These are phyloP conservation scores for Brachyhypopomus occidentalis DNA, from an alignment of 2,113 vertebrate species.

Conservation along the genomic window DNA sequence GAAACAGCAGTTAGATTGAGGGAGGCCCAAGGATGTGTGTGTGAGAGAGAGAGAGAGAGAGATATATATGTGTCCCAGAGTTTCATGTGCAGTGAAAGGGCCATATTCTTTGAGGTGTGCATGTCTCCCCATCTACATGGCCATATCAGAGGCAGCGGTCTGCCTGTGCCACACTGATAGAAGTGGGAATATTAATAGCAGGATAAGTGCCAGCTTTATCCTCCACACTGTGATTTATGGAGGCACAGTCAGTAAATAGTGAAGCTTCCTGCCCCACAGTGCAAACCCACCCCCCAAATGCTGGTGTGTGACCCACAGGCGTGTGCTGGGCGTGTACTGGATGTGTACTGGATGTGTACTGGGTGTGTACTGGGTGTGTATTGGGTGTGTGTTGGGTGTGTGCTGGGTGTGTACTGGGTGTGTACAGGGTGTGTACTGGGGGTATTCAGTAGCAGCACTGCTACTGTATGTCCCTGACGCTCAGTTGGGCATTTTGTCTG, in stretches of 20 bases:
- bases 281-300: not conserved
- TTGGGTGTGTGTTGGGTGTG: no score
- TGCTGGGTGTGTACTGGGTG: no score
- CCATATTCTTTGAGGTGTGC: conserved; percentile 28
- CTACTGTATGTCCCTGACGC: no score
- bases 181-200: conserved; percentile 59
- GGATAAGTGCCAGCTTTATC: conserved; percentile 29
- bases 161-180: conserved; percentile 60
- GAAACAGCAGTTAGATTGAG: conserved; percentile 55
- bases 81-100: conserved; percentile 60
- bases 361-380: no score
- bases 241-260: conserved; percentile 44
- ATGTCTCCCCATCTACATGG: conserved; percentile 55
- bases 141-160: conserved; percentile 57
- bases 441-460: no score
- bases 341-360: no score
- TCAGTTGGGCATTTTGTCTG: no score
- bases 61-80: conserved; percentile 53
- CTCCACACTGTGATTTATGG: conserved; percentile 56
- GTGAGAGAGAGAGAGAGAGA: conserved; percentile 48
- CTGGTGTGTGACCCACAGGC: no score
- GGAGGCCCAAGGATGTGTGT: conserved; percentile 51
- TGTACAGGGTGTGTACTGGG: no score
- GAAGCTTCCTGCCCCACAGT: conserved; percentile 49
- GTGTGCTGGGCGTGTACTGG: no score